Evolutionary conservation across 2,113 vertebrate species (phyloP).

Genomic region (Eretmochelys imbricata): DNA sequence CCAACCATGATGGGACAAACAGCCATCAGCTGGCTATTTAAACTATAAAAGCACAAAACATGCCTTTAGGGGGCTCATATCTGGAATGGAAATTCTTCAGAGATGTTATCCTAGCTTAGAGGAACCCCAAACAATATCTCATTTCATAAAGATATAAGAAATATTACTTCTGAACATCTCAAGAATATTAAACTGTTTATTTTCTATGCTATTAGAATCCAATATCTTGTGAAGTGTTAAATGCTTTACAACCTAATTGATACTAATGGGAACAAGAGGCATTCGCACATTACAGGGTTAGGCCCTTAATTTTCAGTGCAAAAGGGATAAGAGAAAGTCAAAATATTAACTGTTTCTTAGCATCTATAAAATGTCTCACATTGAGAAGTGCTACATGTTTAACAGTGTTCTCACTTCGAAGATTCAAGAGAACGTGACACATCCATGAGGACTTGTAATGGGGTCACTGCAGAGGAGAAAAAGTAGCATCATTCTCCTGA

Average conservation of each 20-base stretch:
- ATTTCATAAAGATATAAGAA: not conserved
- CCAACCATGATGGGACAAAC: not conserved
- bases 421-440: not conserved
- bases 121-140: not conserved
- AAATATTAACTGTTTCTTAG: not conserved
- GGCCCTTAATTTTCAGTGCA: not conserved
- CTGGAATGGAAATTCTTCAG: not conserved
- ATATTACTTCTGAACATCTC: not conserved
- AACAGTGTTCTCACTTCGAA: not conserved
- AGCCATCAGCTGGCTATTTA: not conserved
- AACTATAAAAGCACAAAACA: not conserved
- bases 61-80: not conserved
- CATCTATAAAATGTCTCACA: not conserved
- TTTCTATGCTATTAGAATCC: not conserved
- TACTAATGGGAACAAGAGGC: not conserved
- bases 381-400: not conserved
- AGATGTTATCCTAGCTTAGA: not conserved
- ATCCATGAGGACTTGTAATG: not conserved
- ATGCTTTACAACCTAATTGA: not conserved
- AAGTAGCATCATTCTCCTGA: not conserved
- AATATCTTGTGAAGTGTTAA: not conserved
- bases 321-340: not conserved
- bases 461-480: not conserved
- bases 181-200: not conserved
- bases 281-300: fast-evolving